Evolutionary conservation across 2,888 invertebrate genomes (phyloP), one percentile per base, ranked within the genome.

Genomic region (Leptopilina drosophilae): DNA sequence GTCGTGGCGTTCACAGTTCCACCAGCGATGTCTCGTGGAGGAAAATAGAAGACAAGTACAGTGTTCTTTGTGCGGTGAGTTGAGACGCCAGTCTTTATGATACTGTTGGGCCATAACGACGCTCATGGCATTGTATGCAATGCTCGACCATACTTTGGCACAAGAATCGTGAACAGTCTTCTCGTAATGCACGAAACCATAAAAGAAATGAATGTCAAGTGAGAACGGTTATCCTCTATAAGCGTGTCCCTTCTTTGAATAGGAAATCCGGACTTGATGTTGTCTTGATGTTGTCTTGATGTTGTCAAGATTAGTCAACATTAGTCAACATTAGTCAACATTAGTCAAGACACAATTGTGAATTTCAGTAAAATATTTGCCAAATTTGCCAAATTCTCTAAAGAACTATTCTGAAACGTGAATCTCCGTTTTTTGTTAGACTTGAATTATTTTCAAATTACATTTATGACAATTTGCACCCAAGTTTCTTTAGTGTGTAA

Each of bases 51-150:
- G 69, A 56, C 73, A 56, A 40, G 80, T 84, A 85, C 88, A 87
- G 86, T 83, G 82, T 80, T 85, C 88, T 88, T 86, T 88, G 88
- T 88, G 83, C 77, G 80, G 79, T 82, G 6, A 84, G 86, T 87
- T 85, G 87, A 87, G 85, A 86, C 83, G 85, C 81, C 83, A 84
- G 84, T 87, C 86, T 88, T 89, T 88, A 89, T 87, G 85, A 83
- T 81, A 81, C 82, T 84, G 84, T 84, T 85, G 82, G 85, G 85
- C 85, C 85, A 85, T 87, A 88, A 89, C 88, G 86, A 87, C 86
- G 84, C 84, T 84, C 85, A 84, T 84, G 82, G 87, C 86, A 87
- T 89, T 87, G 87, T 87, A 81, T 82, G 78, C 77, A 76, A 80
- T 85, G 87, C 84, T 82, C 79, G 69, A 78, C 80, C 80, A 82